Base-by-base conservation (phyloP, 2,888 invertebrate species). In the Sarcophaga caerulescens region DNA sequence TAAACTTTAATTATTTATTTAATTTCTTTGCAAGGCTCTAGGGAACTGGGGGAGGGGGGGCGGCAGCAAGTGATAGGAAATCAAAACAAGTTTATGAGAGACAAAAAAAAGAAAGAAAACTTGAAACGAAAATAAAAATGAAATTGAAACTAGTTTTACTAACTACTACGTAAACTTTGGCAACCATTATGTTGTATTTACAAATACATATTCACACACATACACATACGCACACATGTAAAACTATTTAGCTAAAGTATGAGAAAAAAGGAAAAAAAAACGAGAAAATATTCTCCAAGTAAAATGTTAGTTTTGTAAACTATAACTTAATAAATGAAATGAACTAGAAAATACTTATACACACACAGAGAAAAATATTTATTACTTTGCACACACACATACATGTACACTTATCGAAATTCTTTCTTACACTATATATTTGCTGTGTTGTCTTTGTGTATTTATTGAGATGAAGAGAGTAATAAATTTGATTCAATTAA, bases 401-500 rank as follows among this genome's bases (percentile, higher is more conserved):
- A 59, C 47, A 25, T 70, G 14, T 19, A 45, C n/a, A 23, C 35
- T 35, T 63, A 14, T 63, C 12, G 8, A 8, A 35, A 35, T 35
- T 35, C 8, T 10, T 35, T 35, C 35, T 1, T 21, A 25, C 45
- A 60, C 19, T 25, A 62, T n/a, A n/a, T n/a, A n/a, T 35, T 63
- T 76, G 65, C 17, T 52, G 52, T 52, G 17, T 47, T 47, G 11
- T 52, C 14, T 52, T 12, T 52, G 17, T 17, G 52, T 52, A 52
- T 52, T 52, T 76, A 63, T 71, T 65, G 60, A 81, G 69, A 66
- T 62, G 71, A 81, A 66, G 66, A 78, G 35, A 35, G 80, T 70
- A 77, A 75, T 81, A 78, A 57, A 84, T 86, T 86, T 86, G 71
- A 86, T 84, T 86, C 84, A 86, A 86, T 86, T 86, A 86, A 86